These are phyloP conservation scores for Venusia cambrica DNA, from an alignment of 2,888 invertebrate genomes.

Conservation along the genomic window DNA sequence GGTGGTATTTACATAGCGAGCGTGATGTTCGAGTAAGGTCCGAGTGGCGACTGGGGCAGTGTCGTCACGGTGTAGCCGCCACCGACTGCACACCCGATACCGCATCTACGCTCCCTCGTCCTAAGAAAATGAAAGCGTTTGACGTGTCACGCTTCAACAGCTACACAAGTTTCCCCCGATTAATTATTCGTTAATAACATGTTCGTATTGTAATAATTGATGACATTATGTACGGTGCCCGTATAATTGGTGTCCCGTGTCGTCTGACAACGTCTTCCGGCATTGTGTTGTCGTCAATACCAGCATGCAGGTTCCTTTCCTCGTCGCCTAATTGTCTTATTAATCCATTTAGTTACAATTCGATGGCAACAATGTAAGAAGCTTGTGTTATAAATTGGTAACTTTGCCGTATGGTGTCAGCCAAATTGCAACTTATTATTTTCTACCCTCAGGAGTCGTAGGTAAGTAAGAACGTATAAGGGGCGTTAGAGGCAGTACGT, in stretches of 20 bases:
- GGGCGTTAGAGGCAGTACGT: too few relatives aligned
- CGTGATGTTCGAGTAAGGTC: conserved; percentile 56
- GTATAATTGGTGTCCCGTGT: conserved; percentile 48
- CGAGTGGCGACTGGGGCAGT: conserved; percentile 58
- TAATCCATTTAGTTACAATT: conserved; percentile 17
- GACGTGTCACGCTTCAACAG: conserved; percentile 57
- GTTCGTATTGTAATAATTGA: conserved; percentile 57
- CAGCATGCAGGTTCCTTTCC: conserved; percentile 20
- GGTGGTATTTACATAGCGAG: conserved; percentile 58
- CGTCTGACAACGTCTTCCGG: conserved; percentile 55
- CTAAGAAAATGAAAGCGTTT: conserved; percentile 74
- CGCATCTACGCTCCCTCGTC: conserved; percentile 47
- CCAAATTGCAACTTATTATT: too few relatives aligned
- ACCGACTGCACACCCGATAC: conserved; percentile 28
- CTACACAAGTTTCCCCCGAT: conserved; percentile 66
- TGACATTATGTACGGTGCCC: conserved; percentile 38
- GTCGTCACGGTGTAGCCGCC: conserved; percentile 34
- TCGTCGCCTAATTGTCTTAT: conserved; percentile 19
- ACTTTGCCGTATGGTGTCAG: too few relatives aligned
- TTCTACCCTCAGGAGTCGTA: too few relatives aligned
- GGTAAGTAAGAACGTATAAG: too few relatives aligned
- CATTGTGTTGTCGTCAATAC: conserved; percentile 26
- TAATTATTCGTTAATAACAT: conserved; percentile 61
- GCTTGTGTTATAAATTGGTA: too few relatives aligned
- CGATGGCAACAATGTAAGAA: conserved; percentile 1